A percentile compares a stretch with the other conserved stretches of the same genome.
Evolutionary conservation across 1,140 invertebrate genomes (phyloP).

Genomic region (Melanaphis sacchari): DNA sequence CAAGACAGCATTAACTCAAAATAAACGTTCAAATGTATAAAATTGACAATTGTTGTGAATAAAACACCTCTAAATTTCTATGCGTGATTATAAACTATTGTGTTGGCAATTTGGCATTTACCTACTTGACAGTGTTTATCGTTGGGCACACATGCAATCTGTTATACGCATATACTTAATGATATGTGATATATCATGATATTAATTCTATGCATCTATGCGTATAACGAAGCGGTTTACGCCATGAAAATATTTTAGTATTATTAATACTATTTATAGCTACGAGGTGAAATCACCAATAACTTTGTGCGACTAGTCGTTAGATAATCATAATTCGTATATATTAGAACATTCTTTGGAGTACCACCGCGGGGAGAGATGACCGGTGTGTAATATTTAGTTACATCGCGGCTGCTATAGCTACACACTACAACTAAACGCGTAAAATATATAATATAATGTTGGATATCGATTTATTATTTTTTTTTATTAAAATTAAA

Average conservation of each 20-base stretch:
- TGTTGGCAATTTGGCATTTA: no score
- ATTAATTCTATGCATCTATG: not conserved
- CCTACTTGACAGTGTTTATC: not conserved
- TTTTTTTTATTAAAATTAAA: not conserved
- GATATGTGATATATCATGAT: not conserved
- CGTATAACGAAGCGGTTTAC: not conserved
- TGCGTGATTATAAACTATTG: no score
- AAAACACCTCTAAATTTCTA: no score
- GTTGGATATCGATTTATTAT: not conserved
- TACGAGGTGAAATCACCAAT: not conserved
- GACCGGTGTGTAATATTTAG: not conserved
- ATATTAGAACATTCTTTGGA: slow-evolving; percentile 12
- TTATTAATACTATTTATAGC: not conserved
- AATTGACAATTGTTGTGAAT: no score
- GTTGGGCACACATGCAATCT: not conserved
- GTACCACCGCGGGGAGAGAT: not conserved
- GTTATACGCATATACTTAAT: not conserved
- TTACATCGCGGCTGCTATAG: not conserved
- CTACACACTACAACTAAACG: not conserved
- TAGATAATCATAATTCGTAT: slow-evolving; percentile 14
- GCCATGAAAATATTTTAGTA: not conserved
- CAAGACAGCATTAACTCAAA: no score
- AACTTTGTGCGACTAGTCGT: not conserved
- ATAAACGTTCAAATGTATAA: no score
- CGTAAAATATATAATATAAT: not conserved